Conservation (phyloP, 2,888 invertebrate species). For the Druceiella hillmani region DNA sequence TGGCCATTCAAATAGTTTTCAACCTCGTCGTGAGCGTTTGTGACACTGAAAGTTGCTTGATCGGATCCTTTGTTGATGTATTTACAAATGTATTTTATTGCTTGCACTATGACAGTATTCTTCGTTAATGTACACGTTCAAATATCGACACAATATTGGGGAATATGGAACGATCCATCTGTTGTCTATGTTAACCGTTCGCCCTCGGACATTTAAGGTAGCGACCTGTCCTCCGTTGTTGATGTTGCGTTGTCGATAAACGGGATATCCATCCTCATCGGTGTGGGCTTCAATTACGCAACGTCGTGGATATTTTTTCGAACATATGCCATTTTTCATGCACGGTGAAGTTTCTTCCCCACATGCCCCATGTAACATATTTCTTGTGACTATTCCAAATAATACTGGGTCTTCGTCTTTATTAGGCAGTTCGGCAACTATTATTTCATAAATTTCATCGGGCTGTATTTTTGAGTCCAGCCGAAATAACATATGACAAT, state of each 20-base stretch:
- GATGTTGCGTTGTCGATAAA: slow-evolving; percentile 21
- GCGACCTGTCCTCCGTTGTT: background rate
- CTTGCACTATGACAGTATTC: slow-evolving; percentile 1
- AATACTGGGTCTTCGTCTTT: too few species aligned
- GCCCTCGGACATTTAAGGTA: slow-evolving; percentile 9
- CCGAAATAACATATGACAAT: too few species aligned
- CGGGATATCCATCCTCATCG: slow-evolving; percentile 26
- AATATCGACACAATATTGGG: slow-evolving; percentile 20
- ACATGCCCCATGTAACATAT: too few species aligned
- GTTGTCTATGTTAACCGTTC: slow-evolving; percentile 19
- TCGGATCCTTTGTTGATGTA: slow-evolving; percentile 16
- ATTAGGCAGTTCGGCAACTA: too few species aligned
- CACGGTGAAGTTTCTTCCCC: too few species aligned
- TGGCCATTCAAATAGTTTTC: slow-evolving; percentile 23
- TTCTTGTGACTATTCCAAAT: too few species aligned
- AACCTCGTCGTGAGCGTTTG: slow-evolving; percentile 26
- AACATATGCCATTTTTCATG: too few species aligned
- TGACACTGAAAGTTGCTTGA: slow-evolving; percentile 13
- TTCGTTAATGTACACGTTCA: slow-evolving; percentile 12
- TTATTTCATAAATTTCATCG: too few species aligned
- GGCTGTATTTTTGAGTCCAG: too few species aligned
- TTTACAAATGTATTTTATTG: slow-evolving; percentile 12
- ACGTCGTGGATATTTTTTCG: slow-evolving; percentile 31
- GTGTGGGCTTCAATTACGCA: slow-evolving; percentile 27
- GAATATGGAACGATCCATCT: slow-evolving; percentile 26